A percentile compares a stretch with the other conserved stretches of the same genome.
Evolutionary conservation across 2,113 vertebrate genomes (phyloP).

Genomic region (Proterorhinus semilunaris): DNA sequence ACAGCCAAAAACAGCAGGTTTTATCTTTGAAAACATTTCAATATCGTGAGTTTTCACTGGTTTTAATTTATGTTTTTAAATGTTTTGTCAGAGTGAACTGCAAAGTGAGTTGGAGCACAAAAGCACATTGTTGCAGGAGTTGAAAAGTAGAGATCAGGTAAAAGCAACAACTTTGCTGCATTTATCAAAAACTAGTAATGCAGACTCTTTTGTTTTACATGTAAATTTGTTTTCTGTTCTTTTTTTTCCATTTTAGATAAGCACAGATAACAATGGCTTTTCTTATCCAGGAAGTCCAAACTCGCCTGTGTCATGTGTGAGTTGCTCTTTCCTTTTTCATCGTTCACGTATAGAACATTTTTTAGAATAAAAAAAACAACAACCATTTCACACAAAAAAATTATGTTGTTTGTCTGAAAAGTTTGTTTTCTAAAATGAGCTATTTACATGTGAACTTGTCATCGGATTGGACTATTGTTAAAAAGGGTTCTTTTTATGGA

Average conservation of each 20-base stretch:
- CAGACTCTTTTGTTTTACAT: neutral
- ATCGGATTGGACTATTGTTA: neutral
- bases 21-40: neutral
- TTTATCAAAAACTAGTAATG: neutral
- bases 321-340: conserved; percentile 23
- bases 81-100: conserved; percentile 75
- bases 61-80: neutral
- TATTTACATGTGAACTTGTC: neutral
- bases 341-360: too few relatives aligned
- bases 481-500: too few relatives aligned
- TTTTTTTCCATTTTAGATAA: conserved; percentile 39
- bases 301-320: conserved; percentile 80
- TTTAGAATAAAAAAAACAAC: too few relatives aligned
- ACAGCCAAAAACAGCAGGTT: conserved; percentile 88
- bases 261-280: conserved; percentile 85
- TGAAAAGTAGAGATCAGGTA: conserved; percentile 87
- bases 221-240: neutral
- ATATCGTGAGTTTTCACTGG: neutral
- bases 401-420: too few relatives aligned
- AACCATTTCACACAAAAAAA: too few relatives aligned
- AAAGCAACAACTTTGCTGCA: neutral
- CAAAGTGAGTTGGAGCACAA: conserved; percentile 86
- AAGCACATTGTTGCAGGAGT: conserved; percentile 80
- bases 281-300: conserved; percentile 64
- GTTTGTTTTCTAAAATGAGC: neutral